Conservation (phyloP, 1,140 invertebrate genomes). For the Bombus waltoni region DNA sequence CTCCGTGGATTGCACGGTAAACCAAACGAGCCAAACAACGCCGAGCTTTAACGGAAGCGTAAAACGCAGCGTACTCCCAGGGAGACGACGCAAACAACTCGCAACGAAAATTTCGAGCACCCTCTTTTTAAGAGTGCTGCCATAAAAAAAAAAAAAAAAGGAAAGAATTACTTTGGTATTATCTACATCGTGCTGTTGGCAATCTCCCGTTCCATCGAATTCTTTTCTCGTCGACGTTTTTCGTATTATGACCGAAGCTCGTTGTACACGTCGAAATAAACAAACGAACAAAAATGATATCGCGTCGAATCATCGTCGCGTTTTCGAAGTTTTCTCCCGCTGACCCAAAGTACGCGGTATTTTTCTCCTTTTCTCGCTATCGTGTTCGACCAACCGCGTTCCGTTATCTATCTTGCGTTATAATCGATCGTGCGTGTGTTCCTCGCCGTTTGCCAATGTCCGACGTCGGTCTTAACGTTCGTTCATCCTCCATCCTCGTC, state of each 20-base stretch:
- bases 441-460: no score
- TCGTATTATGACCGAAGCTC: background rate
- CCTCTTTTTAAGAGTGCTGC: background rate
- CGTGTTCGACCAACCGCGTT: no score
- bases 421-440: no score
- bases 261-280: no score
- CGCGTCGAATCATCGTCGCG: background rate
- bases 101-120: constrained; percentile 14
- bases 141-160: constrained; percentile 20
- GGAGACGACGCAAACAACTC: background rate
- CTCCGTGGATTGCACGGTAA: background rate
- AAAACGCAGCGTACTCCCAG: constrained; percentile 1
- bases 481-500: constrained; percentile 53
- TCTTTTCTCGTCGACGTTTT: background rate
- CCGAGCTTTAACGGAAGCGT: background rate
- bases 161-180: background rate
- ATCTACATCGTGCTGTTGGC: background rate
- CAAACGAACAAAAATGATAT: background rate
- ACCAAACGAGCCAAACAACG: background rate
- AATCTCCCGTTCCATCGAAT: background rate
- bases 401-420: no score
- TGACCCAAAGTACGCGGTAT: no score
- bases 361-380: no score
- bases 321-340: no score
- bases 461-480: constrained; percentile 1